Evolutionary conservation across 35 echinoderm and acorn worm species (phyloP).

Genomic region (Hemicentrotus pulcherrimus): DNA sequence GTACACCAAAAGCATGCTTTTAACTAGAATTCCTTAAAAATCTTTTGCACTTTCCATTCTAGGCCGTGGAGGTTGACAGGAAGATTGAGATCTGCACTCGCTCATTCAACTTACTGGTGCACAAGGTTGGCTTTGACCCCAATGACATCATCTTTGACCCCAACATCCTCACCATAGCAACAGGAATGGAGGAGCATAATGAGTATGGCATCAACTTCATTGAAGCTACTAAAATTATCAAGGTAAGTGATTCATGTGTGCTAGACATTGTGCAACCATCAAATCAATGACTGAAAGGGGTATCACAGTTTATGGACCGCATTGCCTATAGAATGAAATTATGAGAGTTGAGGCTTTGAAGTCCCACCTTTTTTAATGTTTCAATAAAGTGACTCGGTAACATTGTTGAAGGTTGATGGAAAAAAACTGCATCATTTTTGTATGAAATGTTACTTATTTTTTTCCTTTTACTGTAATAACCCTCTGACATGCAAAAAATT

Average conservation of each 20-base stretch:
- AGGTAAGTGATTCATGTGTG: constrained; percentile 57
- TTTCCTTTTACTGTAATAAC: too few relatives aligned
- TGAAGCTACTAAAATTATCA: constrained; percentile 81
- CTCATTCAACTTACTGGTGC: constrained; percentile 86
- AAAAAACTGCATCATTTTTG: too few relatives aligned
- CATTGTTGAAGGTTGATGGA: too few relatives aligned
- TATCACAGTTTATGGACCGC: too few relatives aligned
- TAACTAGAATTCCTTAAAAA: neutral
- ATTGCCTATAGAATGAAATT: too few relatives aligned
- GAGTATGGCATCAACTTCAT: constrained; percentile 97
- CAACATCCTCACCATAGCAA: constrained; percentile 99
- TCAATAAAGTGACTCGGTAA: too few relatives aligned
- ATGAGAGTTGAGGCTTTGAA: too few relatives aligned
- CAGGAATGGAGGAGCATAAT: constrained; percentile 98
- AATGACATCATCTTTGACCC: constrained; percentile 99
- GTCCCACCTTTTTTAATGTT: too few relatives aligned
- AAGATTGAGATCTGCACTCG: constrained; percentile 92
- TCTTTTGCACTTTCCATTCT: constrained; percentile 11
- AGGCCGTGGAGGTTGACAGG: constrained; percentile 80
- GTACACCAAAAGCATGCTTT: too few relatives aligned
- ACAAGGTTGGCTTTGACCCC: constrained; percentile 87
- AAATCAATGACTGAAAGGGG: too few relatives aligned
- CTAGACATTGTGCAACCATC: neutral
- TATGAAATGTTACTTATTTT: too few relatives aligned
- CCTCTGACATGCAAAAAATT: too few relatives aligned